Percentiles rank a stretch among this genome's conserved stretches.
Evolutionary conservation across 2,888 invertebrate genomes (phyloP).

Genomic region (Bedellia somnulentella): DNA sequence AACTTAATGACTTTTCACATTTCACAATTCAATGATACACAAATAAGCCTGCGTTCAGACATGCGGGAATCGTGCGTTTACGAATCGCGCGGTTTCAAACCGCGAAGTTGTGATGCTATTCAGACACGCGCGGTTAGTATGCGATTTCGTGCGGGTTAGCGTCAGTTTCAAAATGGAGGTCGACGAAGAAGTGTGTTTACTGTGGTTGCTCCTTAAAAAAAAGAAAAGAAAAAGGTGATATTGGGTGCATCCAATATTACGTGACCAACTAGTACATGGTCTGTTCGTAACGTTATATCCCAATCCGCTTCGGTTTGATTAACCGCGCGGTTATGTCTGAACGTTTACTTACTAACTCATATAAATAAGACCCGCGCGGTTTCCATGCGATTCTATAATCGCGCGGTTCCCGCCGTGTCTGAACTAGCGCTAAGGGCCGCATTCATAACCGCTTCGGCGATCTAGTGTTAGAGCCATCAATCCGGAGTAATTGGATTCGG

Average conservation of each 20-base stretch:
- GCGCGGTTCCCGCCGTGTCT: slow-evolving; percentile 9
- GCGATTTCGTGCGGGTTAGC: slow-evolving; percentile 13
- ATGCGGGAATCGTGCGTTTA: slow-evolving; percentile 10
- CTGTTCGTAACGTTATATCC: no score
- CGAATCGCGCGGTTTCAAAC: slow-evolving; percentile 10
- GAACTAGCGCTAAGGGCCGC: slow-evolving; percentile 11
- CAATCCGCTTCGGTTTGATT: slow-evolving; percentile 11
- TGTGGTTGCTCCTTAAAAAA: slow-evolving; percentile 7
- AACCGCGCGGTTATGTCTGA: slow-evolving; percentile 7
- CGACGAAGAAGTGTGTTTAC: slow-evolving; percentile 13
- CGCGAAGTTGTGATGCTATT: slow-evolving; percentile 11
- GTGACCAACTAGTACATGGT: no score
- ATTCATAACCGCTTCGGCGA: no score
- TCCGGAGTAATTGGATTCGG: no score
- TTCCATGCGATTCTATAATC: slow-evolving; percentile 11
- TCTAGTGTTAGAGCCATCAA: no score
- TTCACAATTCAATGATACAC: no score
- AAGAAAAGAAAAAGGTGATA: slow-evolving; percentile 3
- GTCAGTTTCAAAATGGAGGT: slow-evolving; percentile 16
- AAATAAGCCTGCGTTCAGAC: slow-evolving; percentile 8
- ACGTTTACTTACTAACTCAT: slow-evolving; percentile 11
- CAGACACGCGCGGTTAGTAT: slow-evolving; percentile 11
- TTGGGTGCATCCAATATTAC: slow-evolving; percentile 3
- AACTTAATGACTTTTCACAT: no score
- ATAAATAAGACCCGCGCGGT: slow-evolving; percentile 11